Evolutionary conservation across 2,888 invertebrate species (phyloP), one percentile per base, ranked within the genome.

Genomic region (Autographa pulchrina): DNA sequence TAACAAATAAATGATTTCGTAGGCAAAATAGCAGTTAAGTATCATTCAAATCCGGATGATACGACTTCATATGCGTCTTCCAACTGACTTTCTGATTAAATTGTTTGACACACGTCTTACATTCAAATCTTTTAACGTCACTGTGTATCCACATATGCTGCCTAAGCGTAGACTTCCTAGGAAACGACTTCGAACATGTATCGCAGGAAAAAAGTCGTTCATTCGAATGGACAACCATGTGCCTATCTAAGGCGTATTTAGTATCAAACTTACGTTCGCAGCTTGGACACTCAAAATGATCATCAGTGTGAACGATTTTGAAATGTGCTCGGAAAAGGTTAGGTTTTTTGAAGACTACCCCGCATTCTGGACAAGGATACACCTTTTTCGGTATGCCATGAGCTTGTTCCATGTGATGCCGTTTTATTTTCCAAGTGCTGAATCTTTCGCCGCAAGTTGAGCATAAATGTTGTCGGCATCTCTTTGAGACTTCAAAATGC

Each of bases 161-260:
- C 1, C 81, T 83, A 32, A 95, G 75, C 1, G 90, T 91, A n/a
- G 91, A 91, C 75, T 92, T 93, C 25, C 93, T 86, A 1, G 90
- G 87, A 77, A 94, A 95, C 0, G 86, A 82, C 68, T 96, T 96
- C 0, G 91, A 82, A 69, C 96, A 96, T 0, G 94, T 89, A n/a
- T 89, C 86, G 74, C 96, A 96, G 16, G 90, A 85, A 69, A 93
- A 96, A 0, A 92, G 88, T 72, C 94, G 96, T 64, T 93, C 93
- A 11, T 93, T 94, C 0, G 95, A 94, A 78, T 96, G 96, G 0
- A 91, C 91, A 0, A 95, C 89, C 86, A 92, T 88, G 74, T 96
- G 96, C 16, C 92, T 92, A 11, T 93, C 90, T n/a, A 96, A 82
- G 66, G 88, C 89, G 18, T 93, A 90, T 68, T 94, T 94, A 0